Evolutionary conservation across 2,797 vertebrate species (phyloP), one percentile per base, ranked within the genome.

Genomic region (Phalanger gymnotis): DNA sequence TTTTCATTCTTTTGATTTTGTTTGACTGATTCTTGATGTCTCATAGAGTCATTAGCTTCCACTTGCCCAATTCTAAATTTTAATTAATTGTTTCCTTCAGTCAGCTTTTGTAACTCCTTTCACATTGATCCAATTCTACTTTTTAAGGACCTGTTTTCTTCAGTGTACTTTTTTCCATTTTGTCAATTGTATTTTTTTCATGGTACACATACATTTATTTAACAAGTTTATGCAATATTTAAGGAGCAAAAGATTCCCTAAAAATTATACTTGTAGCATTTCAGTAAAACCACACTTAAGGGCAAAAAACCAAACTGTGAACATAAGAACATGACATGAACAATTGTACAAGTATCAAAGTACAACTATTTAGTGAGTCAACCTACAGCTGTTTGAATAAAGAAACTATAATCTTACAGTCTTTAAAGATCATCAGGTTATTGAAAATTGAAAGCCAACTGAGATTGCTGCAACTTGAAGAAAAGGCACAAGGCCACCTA

Each of bases 351-450:
- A 96, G 90, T 34, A 2, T 96, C 52, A 97, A 31, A 19, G 90
- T 96, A 22, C 52, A 90, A 87, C 73, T 25, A 87, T 87, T 87
- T 87, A 87, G 73, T 57, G 57, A 95, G 16, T 95, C 94, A 95
- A 95, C 87, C 27, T 95, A 34, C 51, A n/a, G 89, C 61, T 92
- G 55, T 92, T 58, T 90, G 92, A 92, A 94, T 96, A 28, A 91
- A 95, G 94, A 94, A 91, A 66, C 25, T 61, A 30, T 73, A 58
- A 55, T 93, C 90, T 95, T 90, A 92, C 66, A 57, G 12, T 96
- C 90, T 93, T 94, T 61, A 58, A 96, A 96, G 97, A 96, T 51
- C 52, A 95, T 55, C 90, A 92, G 96, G 54, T 94, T 96, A 25
- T 61, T 95, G 10, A 94, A 47, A 55, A 66, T 7, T 94, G 25